Conservation (phyloP, 1,140 invertebrate species). For the Galendromus occidentalis region DNA sequence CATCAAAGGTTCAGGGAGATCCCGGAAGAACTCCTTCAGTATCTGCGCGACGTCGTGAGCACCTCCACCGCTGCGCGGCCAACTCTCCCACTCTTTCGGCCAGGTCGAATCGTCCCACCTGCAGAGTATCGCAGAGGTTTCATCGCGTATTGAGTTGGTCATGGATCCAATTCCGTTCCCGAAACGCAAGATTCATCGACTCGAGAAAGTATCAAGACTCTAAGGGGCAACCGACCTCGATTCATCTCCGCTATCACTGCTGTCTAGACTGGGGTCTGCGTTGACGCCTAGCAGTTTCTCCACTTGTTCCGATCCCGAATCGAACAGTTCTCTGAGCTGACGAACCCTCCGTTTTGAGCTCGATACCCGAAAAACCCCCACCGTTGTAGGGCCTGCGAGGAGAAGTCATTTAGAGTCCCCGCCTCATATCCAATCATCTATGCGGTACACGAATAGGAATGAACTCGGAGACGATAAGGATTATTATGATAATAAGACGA, state of each 20-base stretch:
- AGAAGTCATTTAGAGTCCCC: too few relatives aligned
- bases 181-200: too few relatives aligned
- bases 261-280: not conserved
- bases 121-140: not conserved
- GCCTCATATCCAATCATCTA: too few relatives aligned
- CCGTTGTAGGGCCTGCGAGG: not conserved
- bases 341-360: constrained; percentile 6
- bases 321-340: not conserved
- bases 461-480: too few relatives aligned
- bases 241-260: not conserved
- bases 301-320: not conserved
- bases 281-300: not conserved
- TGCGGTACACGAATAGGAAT: too few relatives aligned
- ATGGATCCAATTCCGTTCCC: too few relatives aligned
- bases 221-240: not conserved
- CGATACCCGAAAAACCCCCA: not conserved
- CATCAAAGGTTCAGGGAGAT: constrained; percentile 73
- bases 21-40: constrained; percentile 76
- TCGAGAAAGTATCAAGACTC: too few relatives aligned
- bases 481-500: too few relatives aligned
- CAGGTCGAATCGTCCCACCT: not conserved
- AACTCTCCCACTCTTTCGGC: constrained; percentile 4
- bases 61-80: not conserved
- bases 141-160: too few relatives aligned
- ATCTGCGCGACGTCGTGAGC: constrained; percentile 75